These are phyloP conservation scores for Nebria brevicollis DNA, from an alignment of 2,888 invertebrate genomes.

Conservation along the genomic window DNA sequence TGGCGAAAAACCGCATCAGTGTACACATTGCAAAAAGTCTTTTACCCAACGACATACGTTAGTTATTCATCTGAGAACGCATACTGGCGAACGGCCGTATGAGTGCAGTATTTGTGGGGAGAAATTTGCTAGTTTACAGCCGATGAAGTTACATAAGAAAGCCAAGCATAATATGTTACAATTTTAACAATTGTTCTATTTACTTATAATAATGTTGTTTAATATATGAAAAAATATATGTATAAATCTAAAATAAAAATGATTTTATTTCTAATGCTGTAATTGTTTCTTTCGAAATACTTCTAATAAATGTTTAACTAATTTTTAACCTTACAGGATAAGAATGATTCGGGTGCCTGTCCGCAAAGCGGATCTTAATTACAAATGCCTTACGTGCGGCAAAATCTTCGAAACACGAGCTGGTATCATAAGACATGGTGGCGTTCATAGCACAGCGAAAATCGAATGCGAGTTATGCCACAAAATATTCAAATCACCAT, in stretches of 20 bases:
- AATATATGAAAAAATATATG: no score
- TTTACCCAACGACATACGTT: slow-evolving; percentile 51
- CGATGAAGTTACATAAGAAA: slow-evolving; percentile 53
- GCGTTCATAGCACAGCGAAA: neutral
- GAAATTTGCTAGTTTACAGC: slow-evolving; percentile 54
- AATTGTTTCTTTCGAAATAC: neutral
- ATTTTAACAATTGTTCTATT: neutral
- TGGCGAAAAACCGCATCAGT: slow-evolving; percentile 55
- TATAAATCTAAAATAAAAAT: no score
- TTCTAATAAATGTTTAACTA: neutral
- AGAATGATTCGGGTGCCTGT: slow-evolving; percentile 3
- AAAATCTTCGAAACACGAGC: slow-evolving; percentile 31
- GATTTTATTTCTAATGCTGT: no score
- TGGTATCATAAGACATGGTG: neutral
- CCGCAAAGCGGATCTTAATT: slow-evolving; percentile 48
- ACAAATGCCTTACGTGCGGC: slow-evolving; percentile 47
- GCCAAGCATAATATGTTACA: slow-evolving; percentile 9
- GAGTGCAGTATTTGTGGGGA: slow-evolving; percentile 48
- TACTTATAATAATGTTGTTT: no score
- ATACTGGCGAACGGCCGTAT: slow-evolving; percentile 46
- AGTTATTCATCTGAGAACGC: slow-evolving; percentile 52
- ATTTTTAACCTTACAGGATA: neutral
- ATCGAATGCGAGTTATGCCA: slow-evolving; percentile 39
- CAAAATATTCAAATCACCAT: slow-evolving; percentile 40
- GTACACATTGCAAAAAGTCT: slow-evolving; percentile 57